A percentile compares a stretch with the other conserved stretches of the same genome.
Evolutionary conservation across 2,888 invertebrate species (phyloP).

Genomic region (Machimus atricapillus): DNA sequence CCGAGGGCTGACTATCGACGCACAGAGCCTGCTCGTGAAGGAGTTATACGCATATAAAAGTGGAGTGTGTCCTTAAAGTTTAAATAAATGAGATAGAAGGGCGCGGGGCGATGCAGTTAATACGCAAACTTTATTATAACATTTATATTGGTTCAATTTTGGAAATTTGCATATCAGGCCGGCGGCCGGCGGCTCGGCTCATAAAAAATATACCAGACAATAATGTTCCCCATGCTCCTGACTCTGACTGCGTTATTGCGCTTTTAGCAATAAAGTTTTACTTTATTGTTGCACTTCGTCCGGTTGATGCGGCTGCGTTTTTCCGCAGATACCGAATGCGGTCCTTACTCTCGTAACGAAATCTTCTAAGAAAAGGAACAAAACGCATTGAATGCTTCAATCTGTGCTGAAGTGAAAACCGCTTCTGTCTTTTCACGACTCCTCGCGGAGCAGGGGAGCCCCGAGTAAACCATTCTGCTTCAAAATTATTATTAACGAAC

Average conservation of each 20-base stretch:
- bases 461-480: not conserved
- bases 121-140: constrained; percentile 15
- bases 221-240: not conserved
- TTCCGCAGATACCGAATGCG: not conserved
- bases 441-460: not conserved
- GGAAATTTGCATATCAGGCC: constrained; percentile 29
- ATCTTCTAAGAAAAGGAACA: not conserved
- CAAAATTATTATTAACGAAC: not conserved
- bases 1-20: not conserved
- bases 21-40: not conserved
- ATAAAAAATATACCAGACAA: not conserved
- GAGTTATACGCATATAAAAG: constrained; percentile 30
- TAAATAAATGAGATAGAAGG: constrained; percentile 19
- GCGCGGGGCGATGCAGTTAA: not conserved
- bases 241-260: not conserved
- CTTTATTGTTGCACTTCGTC: constrained; percentile 17
- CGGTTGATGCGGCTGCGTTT: not conserved
- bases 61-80: constrained; percentile 22
- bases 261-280: constrained; percentile 17
- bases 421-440: not conserved
- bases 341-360: not conserved
- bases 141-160: constrained; percentile 14
- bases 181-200: not conserved
- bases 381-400: not conserved
- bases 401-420: not conserved